Conservation (phyloP, 2,113 vertebrate genomes). For the Tragelaphus scriptus region DNA sequence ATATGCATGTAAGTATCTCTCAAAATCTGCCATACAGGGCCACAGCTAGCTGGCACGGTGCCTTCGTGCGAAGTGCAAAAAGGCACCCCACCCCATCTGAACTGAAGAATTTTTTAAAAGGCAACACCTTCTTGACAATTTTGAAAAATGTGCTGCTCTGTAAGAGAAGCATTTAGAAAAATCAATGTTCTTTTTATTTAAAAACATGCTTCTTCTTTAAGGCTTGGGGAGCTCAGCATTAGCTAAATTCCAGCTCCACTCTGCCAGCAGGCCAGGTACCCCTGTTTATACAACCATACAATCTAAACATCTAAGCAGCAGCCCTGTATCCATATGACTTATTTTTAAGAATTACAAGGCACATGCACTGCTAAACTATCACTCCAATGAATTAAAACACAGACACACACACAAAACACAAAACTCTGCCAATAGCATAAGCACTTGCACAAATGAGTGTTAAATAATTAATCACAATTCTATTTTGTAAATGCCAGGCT, state of each 20-base stretch:
- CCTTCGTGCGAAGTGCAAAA: slow-evolving; percentile 19
- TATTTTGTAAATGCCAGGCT: background rate
- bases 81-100: background rate
- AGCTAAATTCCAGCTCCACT: background rate
- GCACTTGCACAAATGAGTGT: slow-evolving; percentile 6
- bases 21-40: slow-evolving; percentile 28
- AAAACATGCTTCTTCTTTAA: background rate
- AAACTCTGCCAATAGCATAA: background rate
- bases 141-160: background rate
- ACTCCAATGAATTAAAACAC: background rate
- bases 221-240: background rate
- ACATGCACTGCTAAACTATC: slow-evolving; percentile 56
- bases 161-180: background rate
- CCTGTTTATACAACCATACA: background rate
- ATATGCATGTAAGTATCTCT: slow-evolving; percentile 7
- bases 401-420: background rate
- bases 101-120: background rate
- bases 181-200: background rate
- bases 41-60: background rate
- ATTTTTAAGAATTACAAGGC: background rate
- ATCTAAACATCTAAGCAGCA: background rate
- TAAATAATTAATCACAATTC: slow-evolving; percentile 28
- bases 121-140: background rate
- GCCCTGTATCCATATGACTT: background rate
- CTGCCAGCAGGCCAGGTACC: too few relatives aligned